These are phyloP conservation scores for Decapterus maruadsi DNA, from an alignment of 2,797 vertebrate genomes.

Conservation along the genomic window DNA sequence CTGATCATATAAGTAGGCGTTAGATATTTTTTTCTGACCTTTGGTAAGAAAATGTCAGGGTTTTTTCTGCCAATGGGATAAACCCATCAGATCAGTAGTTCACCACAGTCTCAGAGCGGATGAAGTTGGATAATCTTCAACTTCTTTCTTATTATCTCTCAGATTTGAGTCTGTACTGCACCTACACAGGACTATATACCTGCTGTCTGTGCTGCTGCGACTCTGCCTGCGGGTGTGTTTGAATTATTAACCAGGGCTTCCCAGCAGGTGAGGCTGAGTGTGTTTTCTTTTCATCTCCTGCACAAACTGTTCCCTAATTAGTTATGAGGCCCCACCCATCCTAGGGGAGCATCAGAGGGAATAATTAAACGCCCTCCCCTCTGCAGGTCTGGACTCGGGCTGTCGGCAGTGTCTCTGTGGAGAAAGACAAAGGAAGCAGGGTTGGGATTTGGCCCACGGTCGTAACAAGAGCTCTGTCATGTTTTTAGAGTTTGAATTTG, in stretches of 20 bases:
- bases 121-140: background rate
- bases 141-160: background rate
- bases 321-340: slow-evolving; percentile 28
- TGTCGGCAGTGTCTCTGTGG: background rate
- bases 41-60: too few species aligned
- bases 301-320: slow-evolving; percentile 52
- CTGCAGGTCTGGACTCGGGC: slow-evolving; percentile 18
- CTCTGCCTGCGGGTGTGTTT: slow-evolving; percentile 51
- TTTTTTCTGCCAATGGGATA: too few species aligned
- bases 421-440: background rate
- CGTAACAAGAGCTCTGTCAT: background rate
- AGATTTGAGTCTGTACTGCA: background rate
- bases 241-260: slow-evolving; percentile 67
- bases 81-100: background rate
- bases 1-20: too few species aligned
- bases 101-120: background rate
- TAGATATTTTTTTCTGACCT: too few species aligned
- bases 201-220: slow-evolving; percentile 21
- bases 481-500: background rate
- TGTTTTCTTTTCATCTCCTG: slow-evolving; percentile 51
- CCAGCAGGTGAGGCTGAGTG: slow-evolving; percentile 56
- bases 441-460: background rate
- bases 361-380: slow-evolving; percentile 41
- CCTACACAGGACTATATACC: background rate
- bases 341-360: slow-evolving; percentile 45